Evolutionary conservation across 2,113 vertebrate genomes (phyloP), one percentile per base, ranked within the genome.

Genomic region (Tylochromis polylepis): DNA sequence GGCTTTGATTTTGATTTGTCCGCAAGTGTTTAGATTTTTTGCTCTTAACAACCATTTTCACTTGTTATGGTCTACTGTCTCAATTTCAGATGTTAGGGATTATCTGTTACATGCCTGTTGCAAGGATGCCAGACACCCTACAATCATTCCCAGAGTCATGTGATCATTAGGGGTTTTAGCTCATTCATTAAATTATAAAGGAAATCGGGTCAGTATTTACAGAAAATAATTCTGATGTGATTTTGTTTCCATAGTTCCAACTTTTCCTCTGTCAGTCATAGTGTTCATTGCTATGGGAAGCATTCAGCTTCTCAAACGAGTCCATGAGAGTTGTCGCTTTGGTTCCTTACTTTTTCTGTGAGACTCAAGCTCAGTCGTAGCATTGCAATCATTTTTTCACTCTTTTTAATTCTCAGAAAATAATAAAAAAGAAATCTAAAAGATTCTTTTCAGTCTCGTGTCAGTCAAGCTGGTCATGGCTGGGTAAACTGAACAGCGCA

Each of bases 111-210:
- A 56, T 77, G 51, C 87, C 55, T 80, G n/a, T 11, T 56, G 24
- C 5, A 7, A 60, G 62, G 82, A 79, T 79, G 59, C 75, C 86
- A 89, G 84, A 85, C 86, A 87, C 70, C 84, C 72, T 49, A 18
- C 59, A 87, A 31, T 82, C 89, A 72, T 65, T 84, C 67, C 8
- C 12, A 27, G 29, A 27, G n/a, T 83, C 12, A 18, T 65, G 29
- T 57, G 41, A 49, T 55, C 11, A 29, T n/a, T 51, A 53, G 27
- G 2, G 27, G 46, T 77, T 11, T 53, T 53, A 53, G 43, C 27
- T 77, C 46, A 31, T 53, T 77, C 1, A 34, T 46, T 27, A 46
- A 36, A 58, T 11, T 49, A 20, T 24, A n/a, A 55, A 67, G 24
- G 41, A 43, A 27, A 85, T 38, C 27, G 22, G 56, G 38, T 81